Evolutionary conservation across 2,888 invertebrate genomes (phyloP), one percentile per base, ranked within the genome.

Genomic region (Apotomis turbidana): DNA sequence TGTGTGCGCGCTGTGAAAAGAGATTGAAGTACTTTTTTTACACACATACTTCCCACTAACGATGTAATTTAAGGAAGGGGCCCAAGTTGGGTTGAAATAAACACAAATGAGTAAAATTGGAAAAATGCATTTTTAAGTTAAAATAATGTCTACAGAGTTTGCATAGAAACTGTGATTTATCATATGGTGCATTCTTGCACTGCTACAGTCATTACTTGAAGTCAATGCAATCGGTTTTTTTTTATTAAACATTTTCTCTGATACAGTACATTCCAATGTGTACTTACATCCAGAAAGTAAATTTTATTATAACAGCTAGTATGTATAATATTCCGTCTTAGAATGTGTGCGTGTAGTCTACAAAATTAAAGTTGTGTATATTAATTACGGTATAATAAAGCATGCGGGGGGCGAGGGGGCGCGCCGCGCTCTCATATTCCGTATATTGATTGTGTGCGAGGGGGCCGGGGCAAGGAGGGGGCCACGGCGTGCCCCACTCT

Each of bases 381-480:
- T 90, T 93, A 93, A 93, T 93, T 93, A 93, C 92, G 89, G 93
- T 93, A 90, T 93, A 93, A 91, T 93, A 93, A 91, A 93, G 92
- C 90, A 93, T 91, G 93, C 92, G 93, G 93, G 91, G 93, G 91
- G 84, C 89, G 92, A 90, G 92, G 92, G 90, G 91, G 90, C 90
- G 93, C 91, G 91, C 90, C 90, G 90, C 92, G 92, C 93, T 92
- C 93, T 91, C 93, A 92, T 93, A 93, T 93, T 93, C 93, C 93
- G 93, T 93, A 93, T 93, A 93, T 93, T 93, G 93, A 93, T 93
- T 93, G 93, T 92, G 93, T 90, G 93, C 93, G 93, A 91, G 93
- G 93, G 92, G 91, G 91, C 90, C 89, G 91, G 91, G 84, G 91
- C 88, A 85, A 87, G 90, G 90, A 92, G 93, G 93, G 93, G 93